Conservation (phyloP, 2,888 invertebrate species). For the Dione juno region DNA sequence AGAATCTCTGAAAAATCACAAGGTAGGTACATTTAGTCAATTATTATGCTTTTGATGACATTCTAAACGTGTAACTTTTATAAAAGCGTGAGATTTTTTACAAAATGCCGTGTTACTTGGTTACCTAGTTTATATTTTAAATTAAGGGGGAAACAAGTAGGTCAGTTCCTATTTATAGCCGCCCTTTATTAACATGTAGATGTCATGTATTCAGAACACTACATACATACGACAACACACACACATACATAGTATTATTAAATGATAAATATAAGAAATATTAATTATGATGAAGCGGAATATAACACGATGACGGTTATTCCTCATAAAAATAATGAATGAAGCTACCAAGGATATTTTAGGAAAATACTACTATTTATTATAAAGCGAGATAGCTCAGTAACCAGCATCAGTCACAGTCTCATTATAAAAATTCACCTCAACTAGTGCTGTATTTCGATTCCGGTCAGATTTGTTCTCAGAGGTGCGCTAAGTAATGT, state of each 20-base stretch:
- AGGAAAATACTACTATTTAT: not conserved
- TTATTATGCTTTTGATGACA: too few relatives aligned
- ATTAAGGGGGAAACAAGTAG: conserved; percentile 22
- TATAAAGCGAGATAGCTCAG: not conserved
- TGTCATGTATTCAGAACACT: conserved; percentile 2
- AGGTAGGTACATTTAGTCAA: too few relatives aligned
- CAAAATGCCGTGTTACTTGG: not conserved
- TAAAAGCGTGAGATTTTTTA: not conserved
- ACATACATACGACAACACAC: not conserved
- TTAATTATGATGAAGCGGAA: too few relatives aligned
- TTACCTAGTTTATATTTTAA: conserved; percentile 15
- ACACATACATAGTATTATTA: not conserved
- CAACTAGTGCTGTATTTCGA: not conserved
- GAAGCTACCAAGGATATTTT: too few relatives aligned
- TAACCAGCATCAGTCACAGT: not conserved
- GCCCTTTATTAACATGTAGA: conserved; percentile 10
- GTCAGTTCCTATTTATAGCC: conserved; percentile 20
- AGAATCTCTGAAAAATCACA: too few relatives aligned
- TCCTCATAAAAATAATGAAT: too few relatives aligned
- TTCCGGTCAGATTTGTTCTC: conserved; percentile 8
- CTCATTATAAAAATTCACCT: not conserved
- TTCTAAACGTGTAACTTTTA: not conserved
- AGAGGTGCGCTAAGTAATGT: conserved; percentile 14
- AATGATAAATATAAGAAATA: not conserved
- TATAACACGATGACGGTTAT: too few relatives aligned